A percentile compares a stretch with the other conserved stretches of the same genome.
Conservation (phyloP, 30 jellyfish, hydroid and myxozoan genomes). For the Morbakka virulenta region DNA sequence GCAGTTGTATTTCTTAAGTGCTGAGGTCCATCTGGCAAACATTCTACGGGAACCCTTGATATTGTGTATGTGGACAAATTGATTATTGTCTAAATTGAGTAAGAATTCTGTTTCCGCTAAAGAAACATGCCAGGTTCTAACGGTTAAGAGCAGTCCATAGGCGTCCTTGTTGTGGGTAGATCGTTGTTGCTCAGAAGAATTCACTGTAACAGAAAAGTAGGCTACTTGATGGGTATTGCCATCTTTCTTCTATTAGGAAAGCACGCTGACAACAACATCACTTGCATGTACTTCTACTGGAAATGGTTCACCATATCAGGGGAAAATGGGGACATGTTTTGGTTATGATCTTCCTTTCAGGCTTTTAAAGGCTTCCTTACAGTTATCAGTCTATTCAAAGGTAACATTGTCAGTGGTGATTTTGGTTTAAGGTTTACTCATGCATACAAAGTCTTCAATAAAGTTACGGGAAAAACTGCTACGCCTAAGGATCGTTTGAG, state of each 20-base stretch:
- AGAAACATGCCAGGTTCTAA: constrained; percentile 26
- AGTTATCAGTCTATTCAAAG: background rate
- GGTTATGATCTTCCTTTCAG: background rate
- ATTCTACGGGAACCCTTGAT: constrained; percentile 39
- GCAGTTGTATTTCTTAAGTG: constrained; percentile 35
- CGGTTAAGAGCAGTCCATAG: constrained; percentile 23
- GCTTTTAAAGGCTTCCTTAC: background rate
- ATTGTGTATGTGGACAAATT: constrained; percentile 10
- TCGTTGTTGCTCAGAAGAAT: constrained; percentile 11
- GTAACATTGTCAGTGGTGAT: background rate
- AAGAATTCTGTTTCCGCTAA: constrained; percentile 32
- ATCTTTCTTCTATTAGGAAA: constrained; percentile 17
- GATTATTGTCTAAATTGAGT: constrained; percentile 41
- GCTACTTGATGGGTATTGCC: constrained; percentile 37
- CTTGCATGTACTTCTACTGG: constrained; percentile 40
- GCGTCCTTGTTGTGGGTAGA: constrained; percentile 33
- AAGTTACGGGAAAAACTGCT: background rate
- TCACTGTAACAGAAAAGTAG: constrained; percentile 19
- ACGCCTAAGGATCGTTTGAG: background rate
- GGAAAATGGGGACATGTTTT: background rate
- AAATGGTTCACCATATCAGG: constrained; percentile 18
- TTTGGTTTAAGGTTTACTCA: background rate
- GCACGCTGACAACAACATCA: constrained; percentile 31
- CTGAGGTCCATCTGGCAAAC: constrained; percentile 32
- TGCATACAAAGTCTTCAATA: background rate